phyloP scores from a whole-genome alignment of 2,888 invertebrate species.

The Ischnus inquisitorius region DNA sequence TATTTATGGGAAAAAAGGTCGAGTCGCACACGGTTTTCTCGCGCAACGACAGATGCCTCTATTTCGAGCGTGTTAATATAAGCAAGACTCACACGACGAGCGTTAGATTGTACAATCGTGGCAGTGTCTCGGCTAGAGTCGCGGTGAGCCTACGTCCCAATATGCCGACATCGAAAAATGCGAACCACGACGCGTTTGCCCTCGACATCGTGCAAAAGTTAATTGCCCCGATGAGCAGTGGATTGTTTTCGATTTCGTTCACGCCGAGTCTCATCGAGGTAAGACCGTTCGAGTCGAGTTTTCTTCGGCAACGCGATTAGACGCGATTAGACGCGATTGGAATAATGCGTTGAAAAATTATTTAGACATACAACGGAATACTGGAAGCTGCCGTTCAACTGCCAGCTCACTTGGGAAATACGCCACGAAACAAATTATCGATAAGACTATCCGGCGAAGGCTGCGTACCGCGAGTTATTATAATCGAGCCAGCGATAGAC shows the following conservation, averaged over 20 bases:
- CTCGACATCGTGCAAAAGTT: constrained; percentile 78
- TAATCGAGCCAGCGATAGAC: constrained; percentile 81
- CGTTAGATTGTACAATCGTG: constrained; percentile 84
- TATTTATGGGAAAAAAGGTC: constrained; percentile 77
- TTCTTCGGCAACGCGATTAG: no score
- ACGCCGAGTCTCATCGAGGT: constrained; percentile 85
- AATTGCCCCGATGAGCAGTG: constrained; percentile 82
- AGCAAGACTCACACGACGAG: constrained; percentile 79
- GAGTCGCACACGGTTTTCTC: constrained; percentile 82
- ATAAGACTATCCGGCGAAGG: constrained; percentile 84
- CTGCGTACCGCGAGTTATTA: constrained; percentile 84
- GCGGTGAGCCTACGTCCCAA: constrained; percentile 71
- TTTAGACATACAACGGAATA: constrained; percentile 77
- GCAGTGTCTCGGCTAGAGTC: constrained; percentile 82
- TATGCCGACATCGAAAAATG: constrained; percentile 73
- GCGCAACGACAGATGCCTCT: constrained; percentile 81
- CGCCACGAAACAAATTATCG: constrained; percentile 70
- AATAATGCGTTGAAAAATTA: no score
- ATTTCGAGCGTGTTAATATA: constrained; percentile 84
- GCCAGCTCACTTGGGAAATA: constrained; percentile 68
- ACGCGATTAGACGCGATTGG: no score
- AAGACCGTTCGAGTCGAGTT: no score
- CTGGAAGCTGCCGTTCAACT: constrained; percentile 77
- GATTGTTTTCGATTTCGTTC: constrained; percentile 83
- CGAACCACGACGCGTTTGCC: constrained; percentile 77